A percentile compares a stretch with the other conserved stretches of the same genome.
These are phyloP conservation scores for Melitaea cinxia DNA, from an alignment of 1,140 invertebrate species.

Conservation along the genomic window DNA sequence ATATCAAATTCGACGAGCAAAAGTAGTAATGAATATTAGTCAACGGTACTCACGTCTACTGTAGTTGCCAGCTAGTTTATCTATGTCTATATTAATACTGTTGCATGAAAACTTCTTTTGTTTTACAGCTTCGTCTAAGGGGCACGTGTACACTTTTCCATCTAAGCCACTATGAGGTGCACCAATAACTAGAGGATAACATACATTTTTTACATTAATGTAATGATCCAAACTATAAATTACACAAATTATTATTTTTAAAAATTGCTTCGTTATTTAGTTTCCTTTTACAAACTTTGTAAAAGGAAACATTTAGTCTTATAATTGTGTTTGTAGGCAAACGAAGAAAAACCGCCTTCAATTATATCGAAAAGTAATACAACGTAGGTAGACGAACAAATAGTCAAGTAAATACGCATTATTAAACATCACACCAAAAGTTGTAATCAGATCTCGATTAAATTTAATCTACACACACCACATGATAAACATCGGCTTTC, in stretches of 20 bases:
- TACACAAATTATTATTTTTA: background rate
- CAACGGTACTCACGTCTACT: slow-evolving; percentile 22
- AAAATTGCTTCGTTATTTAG: no score
- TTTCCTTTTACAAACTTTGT: no score
- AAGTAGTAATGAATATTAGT: background rate
- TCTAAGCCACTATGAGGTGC: slow-evolving; percentile 40
- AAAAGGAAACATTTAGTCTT: no score
- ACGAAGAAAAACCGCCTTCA: no score
- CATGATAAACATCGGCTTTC: no score
- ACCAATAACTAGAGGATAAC: slow-evolving; percentile 45
- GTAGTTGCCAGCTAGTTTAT: slow-evolving; percentile 27
- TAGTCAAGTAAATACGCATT: no score
- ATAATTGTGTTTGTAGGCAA: no score
- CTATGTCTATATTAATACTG: slow-evolving; percentile 36
- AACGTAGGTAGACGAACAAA: no score
- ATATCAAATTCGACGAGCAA: background rate
- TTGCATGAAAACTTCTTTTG: slow-evolving; percentile 25
- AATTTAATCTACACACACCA: no score
- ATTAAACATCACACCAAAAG: no score
- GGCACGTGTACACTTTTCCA: slow-evolving; percentile 45
- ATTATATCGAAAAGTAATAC: no score
- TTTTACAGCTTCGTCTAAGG: slow-evolving; percentile 8
- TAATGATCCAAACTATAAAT: background rate
- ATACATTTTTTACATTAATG: background rate
- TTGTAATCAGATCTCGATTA: no score